Conservation (phyloP, 2,888 invertebrate species). For the Tipula helvola region DNA sequence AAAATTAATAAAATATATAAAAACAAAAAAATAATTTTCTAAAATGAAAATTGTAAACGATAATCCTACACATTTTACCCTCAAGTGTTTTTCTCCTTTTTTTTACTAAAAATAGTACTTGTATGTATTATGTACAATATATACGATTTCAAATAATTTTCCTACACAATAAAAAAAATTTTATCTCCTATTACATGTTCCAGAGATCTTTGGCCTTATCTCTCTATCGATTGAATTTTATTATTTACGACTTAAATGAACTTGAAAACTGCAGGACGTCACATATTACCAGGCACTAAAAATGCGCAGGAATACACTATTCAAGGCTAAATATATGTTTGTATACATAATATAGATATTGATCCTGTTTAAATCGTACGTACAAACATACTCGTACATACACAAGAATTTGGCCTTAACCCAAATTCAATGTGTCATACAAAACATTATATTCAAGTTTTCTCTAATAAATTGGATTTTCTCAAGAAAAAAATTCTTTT, state of each 20-base stretch:
- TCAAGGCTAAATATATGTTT: not conserved
- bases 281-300: not conserved
- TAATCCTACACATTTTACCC: not conserved
- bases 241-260: not conserved
- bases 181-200: too few species aligned
- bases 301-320: not conserved
- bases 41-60: not conserved
- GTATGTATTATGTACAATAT: too few species aligned
- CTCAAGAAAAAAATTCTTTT: not conserved
- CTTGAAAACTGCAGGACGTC: not conserved
- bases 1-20: not conserved
- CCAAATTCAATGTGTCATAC: not conserved
- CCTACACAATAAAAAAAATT: not conserved
- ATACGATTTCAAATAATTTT: not conserved
- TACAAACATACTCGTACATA: too few species aligned
- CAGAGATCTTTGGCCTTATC: not conserved
- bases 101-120: not conserved
- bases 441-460: not conserved
- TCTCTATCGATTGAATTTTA: too few species aligned
- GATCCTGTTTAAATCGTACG: not conserved
- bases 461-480: not conserved
- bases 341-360: not conserved
- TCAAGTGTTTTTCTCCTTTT: not conserved
- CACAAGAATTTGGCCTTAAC: not conserved
- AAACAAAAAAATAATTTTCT: conserved; percentile 9